Base-by-base conservation (phyloP, 2,113 vertebrate species). In the Nerophis ophidion region DNA sequence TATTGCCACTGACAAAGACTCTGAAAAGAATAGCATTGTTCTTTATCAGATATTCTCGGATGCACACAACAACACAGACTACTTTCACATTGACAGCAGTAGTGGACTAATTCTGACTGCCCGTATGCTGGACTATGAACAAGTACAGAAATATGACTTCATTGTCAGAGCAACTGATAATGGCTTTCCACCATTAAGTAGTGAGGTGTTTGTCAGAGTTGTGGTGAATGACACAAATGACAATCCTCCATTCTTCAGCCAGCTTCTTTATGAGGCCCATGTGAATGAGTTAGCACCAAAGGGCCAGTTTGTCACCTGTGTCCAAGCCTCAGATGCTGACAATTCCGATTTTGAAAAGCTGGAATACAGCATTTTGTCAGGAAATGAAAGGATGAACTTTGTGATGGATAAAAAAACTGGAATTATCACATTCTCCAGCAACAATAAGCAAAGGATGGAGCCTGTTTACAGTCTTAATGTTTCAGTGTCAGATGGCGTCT, bases 101-200 rank as follows among this genome's bases (percentile, higher is more conserved):
- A 98, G 96, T 48, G 97, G 97, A 48, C 83, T 98, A 26, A 98
- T 99, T 70, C 86, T 99, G 48, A 99, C 96, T 4, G 95, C 97
- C 0, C 91, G 96, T 9, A 89, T 93, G 86, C 80, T 99, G 9
- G 97, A 99, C 83, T 94, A 97, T 11, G 96, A 99, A 57, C 66
- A 89, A 15, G 81, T 94, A 36, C 93, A 94, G 33, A 87, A 88
- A 33, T 96, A 94, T 68, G 87, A 84, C 48, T 91, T 99, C 68
- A 90, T 90, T 71, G 93, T 98, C 68, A 90, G 88, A 73, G 96
- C 95, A n/a, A 93, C 89, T 0, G 97, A 99, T 77, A 93, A 92
- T 26, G 96, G 97, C 16, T 96, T 96, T 72, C 96, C 97, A 8
- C 87, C 95, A 4, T 68, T 96, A 48, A 96, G 93, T 72, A 96